Evolutionary conservation across 2,113 vertebrate genomes (phyloP).

Genomic region (Spermophilus dauricus): DNA sequence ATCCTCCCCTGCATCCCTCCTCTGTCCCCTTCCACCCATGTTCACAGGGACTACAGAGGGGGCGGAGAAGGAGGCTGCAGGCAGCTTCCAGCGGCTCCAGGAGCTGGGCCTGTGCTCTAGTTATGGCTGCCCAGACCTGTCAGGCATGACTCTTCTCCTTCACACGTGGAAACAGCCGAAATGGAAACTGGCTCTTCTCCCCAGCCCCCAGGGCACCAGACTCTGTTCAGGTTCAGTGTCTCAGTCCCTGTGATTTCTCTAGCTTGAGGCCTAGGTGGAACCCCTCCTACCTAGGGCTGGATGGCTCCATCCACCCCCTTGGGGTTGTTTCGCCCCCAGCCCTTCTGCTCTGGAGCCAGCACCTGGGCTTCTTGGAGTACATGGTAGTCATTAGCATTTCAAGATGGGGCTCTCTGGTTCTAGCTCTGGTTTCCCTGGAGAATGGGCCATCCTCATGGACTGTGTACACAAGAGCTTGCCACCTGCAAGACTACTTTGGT

Average conservation of each 20-base stretch:
- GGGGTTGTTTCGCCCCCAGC: neutral
- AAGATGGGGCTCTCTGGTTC: neutral
- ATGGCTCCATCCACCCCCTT: neutral
- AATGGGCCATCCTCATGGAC: neutral
- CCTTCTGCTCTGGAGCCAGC: neutral
- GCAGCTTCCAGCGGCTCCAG: neutral
- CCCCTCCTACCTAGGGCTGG: neutral
- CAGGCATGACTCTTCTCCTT: neutral
- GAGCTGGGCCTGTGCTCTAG: neutral
- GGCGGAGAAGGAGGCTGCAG: neutral
- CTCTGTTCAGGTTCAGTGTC: neutral
- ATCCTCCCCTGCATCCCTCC: neutral
- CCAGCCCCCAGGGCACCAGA: neutral
- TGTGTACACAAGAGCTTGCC: neutral
- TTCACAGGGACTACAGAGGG: neutral
- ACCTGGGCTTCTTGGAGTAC: neutral
- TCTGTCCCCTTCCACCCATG: neutral
- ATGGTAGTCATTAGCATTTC: neutral
- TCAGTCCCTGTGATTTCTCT: neutral
- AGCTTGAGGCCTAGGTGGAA: neutral
- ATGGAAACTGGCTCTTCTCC: neutral
- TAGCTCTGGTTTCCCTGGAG: neutral
- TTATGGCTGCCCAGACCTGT: neutral
- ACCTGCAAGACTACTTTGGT: neutral
- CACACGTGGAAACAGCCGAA: neutral